Conservation (phyloP, 2,888 invertebrate species). For the Nezara viridula region DNA sequence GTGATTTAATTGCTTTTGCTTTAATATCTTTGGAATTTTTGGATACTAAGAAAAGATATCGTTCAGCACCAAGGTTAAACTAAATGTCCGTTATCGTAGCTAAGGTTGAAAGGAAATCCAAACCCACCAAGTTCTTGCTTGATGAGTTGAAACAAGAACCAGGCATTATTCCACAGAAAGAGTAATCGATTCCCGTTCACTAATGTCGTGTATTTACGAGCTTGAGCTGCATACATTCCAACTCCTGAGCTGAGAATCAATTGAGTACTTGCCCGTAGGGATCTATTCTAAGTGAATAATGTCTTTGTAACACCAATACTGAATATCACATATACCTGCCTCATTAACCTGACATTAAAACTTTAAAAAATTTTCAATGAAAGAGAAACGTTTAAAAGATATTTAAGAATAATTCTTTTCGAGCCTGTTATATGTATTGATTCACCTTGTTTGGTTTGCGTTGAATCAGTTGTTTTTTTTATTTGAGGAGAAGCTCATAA, state of each 20-base stretch:
- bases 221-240: background rate
- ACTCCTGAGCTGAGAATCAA: background rate
- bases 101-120: background rate
- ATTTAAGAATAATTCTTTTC: too few relatives aligned
- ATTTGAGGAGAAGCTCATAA: too few relatives aligned
- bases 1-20: too few relatives aligned
- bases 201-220: background rate
- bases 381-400: too few relatives aligned
- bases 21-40: too few relatives aligned
- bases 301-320: background rate
- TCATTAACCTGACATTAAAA: too few relatives aligned
- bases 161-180: background rate
- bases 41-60: too few relatives aligned
- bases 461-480: too few relatives aligned
- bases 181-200: background rate
- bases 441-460: too few relatives aligned
- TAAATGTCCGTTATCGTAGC: background rate
- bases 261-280: background rate
- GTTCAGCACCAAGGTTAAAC: too few relatives aligned
- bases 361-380: too few relatives aligned
- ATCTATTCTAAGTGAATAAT: background rate
- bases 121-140: background rate
- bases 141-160: background rate
- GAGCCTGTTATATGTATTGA: too few relatives aligned
- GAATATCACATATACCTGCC: background rate